Conservation (phyloP, 2,797 vertebrate species). For the Squalus acanthias region DNA sequence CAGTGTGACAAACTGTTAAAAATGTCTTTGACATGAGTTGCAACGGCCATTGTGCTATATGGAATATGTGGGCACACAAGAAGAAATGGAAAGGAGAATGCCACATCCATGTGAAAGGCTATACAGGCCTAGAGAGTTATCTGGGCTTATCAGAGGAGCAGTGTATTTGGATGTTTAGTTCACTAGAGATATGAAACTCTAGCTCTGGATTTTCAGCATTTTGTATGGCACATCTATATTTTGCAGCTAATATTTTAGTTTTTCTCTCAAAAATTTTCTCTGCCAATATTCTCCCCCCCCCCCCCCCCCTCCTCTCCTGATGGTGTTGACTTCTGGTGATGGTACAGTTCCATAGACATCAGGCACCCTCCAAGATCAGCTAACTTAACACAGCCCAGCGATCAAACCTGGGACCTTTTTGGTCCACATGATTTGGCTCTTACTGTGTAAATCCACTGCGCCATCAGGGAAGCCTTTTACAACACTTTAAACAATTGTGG, state of each 20-base stretch:
- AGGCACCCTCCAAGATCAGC: background rate
- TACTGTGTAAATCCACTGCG: background rate
- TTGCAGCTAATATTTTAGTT: background rate
- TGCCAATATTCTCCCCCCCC: background rate
- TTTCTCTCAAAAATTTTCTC: background rate
- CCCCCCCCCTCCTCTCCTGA: background rate
- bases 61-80: background rate
- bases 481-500: background rate
- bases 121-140: background rate
- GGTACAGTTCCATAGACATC: background rate
- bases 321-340: background rate
- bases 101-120: background rate
- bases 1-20: background rate
- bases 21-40: background rate
- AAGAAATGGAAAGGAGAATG: background rate
- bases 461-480: background rate
- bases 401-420: background rate
- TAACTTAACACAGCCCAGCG: background rate
- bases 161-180: background rate
- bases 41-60: background rate
- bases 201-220: background rate
- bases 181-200: background rate
- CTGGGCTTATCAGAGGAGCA: background rate
- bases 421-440: background rate
- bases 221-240: background rate